Conservation (phyloP, 92 coral and sea anemone species). For the Micromussa lordhowensis region DNA sequence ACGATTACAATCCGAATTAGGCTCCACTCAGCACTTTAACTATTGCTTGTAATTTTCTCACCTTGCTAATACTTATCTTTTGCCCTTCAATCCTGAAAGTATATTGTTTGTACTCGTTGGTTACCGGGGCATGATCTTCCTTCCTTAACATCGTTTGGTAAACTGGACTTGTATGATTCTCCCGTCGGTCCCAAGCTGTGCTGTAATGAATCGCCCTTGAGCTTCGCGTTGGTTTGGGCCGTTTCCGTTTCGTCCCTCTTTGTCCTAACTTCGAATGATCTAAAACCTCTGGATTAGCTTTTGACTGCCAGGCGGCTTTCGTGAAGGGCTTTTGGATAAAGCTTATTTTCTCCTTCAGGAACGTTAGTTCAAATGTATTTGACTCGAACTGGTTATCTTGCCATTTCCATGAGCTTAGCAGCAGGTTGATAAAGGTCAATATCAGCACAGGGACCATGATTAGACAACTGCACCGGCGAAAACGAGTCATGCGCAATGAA, state of each 20-base stretch:
- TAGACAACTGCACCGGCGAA: neutral
- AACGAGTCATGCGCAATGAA: neutral
- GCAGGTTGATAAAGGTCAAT: neutral
- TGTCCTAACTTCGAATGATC: neutral
- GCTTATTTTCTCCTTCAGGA: neutral
- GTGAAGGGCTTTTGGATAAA: neutral
- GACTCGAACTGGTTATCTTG: neutral
- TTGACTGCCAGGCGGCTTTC: neutral
- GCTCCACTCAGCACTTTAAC: too few relatives aligned
- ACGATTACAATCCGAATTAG: too few relatives aligned
- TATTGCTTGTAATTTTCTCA: neutral
- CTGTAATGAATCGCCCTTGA: neutral
- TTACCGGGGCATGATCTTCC: neutral
- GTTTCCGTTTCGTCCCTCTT: neutral
- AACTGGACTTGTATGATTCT: neutral
- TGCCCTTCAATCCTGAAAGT: neutral
- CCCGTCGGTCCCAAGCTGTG: neutral
- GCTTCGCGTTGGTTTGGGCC: neutral
- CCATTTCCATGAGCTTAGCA: conserved; percentile 14
- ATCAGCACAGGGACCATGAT: neutral
- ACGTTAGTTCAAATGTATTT: neutral
- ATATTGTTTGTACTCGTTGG: neutral
- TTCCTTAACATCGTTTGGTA: neutral
- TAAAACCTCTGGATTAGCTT: too few relatives aligned
- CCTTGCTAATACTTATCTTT: neutral